A percentile compares a stretch with the other conserved stretches of the same genome.
Conservation (phyloP, 2,888 invertebrate species). For the Opisthograptis luteolata region DNA sequence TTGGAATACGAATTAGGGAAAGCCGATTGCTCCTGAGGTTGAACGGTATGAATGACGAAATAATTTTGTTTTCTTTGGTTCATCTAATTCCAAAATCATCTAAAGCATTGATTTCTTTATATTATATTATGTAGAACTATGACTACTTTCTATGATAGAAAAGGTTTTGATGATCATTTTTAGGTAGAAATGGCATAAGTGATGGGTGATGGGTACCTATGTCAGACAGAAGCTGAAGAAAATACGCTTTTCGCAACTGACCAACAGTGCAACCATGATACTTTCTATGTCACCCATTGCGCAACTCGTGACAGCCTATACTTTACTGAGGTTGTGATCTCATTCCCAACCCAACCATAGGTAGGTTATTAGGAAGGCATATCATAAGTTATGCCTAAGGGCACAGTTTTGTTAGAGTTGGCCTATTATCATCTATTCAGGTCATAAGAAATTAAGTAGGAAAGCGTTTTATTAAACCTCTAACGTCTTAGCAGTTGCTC, state of each 20-base stretch:
- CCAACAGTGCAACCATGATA: conserved; percentile 43
- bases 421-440: not conserved
- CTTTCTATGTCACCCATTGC: conserved; percentile 51
- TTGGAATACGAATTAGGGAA: not conserved
- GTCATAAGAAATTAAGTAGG: not conserved
- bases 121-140: too few species aligned
- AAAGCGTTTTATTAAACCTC: not conserved
- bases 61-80: too few species aligned
- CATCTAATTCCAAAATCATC: too few species aligned
- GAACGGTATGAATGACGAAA: not conserved
- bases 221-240: not conserved
- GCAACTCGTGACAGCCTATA: conserved; percentile 55
- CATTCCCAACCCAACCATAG: conserved; percentile 39
- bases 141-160: too few species aligned
- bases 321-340: conserved; percentile 53
- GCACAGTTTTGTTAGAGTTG: not conserved
- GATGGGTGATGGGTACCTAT: too few species aligned
- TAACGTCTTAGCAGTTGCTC: not conserved
- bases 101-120: too few species aligned
- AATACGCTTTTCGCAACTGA: not conserved
- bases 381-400: conserved; percentile 1
- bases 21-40: not conserved
- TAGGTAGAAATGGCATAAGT: too few species aligned
- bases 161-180: too few species aligned
- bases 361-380: conserved; percentile 18